Conservation (phyloP, 2,113 vertebrate species). For the Mellivora capensis region DNA sequence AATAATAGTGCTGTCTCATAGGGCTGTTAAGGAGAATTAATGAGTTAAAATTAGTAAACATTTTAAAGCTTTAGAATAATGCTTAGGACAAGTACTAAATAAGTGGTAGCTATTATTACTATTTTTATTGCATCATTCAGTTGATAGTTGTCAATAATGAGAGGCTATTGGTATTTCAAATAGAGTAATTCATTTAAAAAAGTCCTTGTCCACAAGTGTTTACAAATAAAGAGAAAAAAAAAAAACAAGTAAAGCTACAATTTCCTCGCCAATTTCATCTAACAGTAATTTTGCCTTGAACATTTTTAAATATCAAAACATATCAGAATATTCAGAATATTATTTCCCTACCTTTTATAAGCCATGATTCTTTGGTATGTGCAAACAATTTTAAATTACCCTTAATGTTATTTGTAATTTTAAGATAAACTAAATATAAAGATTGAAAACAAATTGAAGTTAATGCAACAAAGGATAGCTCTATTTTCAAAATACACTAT, state of each 20-base stretch:
- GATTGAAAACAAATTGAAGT: neutral
- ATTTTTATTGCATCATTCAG: neutral
- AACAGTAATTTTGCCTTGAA: neutral
- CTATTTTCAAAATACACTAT: neutral
- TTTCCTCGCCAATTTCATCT: neutral
- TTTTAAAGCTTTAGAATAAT: neutral
- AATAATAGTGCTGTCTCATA: neutral
- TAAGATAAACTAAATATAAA: conserved; percentile 5
- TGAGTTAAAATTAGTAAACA: neutral
- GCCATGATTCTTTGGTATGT: neutral
- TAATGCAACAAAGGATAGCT: neutral
- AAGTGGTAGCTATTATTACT: neutral
- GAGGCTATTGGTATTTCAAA: neutral
- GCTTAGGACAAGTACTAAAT: neutral
- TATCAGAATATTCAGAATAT: neutral
- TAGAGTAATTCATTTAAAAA: neutral
- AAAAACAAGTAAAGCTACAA: neutral
- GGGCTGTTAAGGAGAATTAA: neutral
- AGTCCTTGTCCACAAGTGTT: neutral
- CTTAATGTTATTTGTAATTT: neutral
- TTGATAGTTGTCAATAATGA: neutral
- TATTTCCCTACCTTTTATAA: neutral
- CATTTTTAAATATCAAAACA: neutral
- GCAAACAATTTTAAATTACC: neutral
- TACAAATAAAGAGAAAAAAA: neutral